Percentiles rank a stretch among this genome's conserved stretches.
Conservation (phyloP, 2,113 vertebrate genomes). For the Xiphophorus maculatus region DNA sequence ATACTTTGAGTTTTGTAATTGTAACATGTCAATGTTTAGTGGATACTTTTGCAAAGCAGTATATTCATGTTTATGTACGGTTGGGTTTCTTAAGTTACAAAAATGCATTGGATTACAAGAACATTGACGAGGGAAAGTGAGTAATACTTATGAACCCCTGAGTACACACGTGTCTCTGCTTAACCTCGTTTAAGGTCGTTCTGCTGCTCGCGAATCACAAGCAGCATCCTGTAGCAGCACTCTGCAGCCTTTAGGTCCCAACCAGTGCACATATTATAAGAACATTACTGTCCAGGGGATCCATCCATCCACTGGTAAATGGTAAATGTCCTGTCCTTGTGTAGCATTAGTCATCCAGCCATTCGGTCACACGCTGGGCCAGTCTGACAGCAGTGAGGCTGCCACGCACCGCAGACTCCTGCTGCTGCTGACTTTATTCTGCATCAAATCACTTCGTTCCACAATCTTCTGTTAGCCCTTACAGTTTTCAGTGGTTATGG, state of each 20-base stretch:
- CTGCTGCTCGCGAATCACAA: neutral
- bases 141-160: neutral
- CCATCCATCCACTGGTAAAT: neutral
- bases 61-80: neutral
- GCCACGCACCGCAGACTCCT: no score
- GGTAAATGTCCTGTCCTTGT: no score
- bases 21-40: neutral
- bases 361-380: no score
- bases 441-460: no score
- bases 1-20: neutral
- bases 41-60: no score
- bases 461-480: no score
- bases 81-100: neutral
- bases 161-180: neutral
- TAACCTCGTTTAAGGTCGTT: neutral
- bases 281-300: neutral
- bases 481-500: no score
- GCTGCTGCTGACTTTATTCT: no score
- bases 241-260: neutral
- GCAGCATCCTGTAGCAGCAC: neutral
- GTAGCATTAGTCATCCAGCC: no score
- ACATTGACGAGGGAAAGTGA: neutral
- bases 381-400: no score
- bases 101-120: neutral
- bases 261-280: no score